Evolutionary conservation across 1,140 invertebrate genomes (phyloP), one percentile per base, ranked within the genome.

Genomic region (Musca domestica): DNA sequence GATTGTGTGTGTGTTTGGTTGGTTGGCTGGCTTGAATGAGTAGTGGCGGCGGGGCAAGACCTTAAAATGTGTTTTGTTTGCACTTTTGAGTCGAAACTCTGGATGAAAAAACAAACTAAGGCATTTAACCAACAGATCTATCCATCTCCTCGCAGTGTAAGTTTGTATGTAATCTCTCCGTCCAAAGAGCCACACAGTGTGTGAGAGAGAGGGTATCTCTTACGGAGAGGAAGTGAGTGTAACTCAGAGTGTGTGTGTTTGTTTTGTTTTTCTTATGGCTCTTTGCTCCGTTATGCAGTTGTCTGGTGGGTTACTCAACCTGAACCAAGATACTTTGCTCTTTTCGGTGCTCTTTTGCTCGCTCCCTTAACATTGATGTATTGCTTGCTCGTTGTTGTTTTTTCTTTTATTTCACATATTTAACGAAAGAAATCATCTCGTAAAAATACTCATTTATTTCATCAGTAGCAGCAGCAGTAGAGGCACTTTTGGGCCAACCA

Each of bases 21-120:
- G 48, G 64, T 9, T 30, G 27, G 27, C 27, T 30, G 27, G 27
- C 9, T 30, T 41, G 34, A 41, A 41, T 41, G 34, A 41, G 34
- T 41, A 68, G 41, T 64, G 23, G 56, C 54, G 48, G 71, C 74
- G 74, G 77, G 77, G 76, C 77, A 80, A 80, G 77, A 80, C 76
- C 76, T 80, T 73, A 74, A 72, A 74, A 61, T 61, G 56, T 51
- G 64, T 66, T 49, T 51, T 66, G 23, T 66, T 66, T 66, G 47
- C 47, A 49, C 46, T 66, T 66, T 61, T 61, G 56, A 61, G 56
- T 61, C 27, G 34, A 41, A 41, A 41, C 34, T 41, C 34, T 41
- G 6, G 34, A 10, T 41, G 34, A 41, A 41, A n/a, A 41, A 41
- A 41, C 34, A 41, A 41, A 41, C 34, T 41, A 41, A 41, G 41